These are phyloP conservation scores for Ferdinandea cuprea DNA, from an alignment of 2,888 invertebrate species.

Conservation along the genomic window DNA sequence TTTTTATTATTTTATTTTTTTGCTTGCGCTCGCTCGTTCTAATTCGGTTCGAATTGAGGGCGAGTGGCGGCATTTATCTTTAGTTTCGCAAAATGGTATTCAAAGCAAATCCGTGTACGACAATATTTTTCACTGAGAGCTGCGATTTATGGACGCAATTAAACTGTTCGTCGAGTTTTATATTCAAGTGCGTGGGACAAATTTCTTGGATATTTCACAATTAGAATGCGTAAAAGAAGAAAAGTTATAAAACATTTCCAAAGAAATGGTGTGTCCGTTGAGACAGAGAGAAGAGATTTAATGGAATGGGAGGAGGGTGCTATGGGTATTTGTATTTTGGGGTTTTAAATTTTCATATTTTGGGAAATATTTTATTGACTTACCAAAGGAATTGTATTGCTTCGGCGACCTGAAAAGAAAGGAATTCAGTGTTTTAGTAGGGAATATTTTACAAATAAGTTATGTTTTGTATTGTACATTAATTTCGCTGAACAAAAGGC, in stretches of 20 bases:
- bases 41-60: constrained; percentile 25
- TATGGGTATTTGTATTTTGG: no score
- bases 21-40: constrained; percentile 1
- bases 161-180: constrained; percentile 34
- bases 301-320: background rate
- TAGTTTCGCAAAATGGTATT: constrained; percentile 24
- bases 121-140: constrained; percentile 23
- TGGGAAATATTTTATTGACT: no score
- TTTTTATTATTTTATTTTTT: constrained; percentile 34
- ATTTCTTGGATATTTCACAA: constrained; percentile 53
- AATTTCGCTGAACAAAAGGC: no score
- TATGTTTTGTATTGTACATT: no score
- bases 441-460: no score
- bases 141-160: constrained; percentile 61
- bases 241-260: constrained; percentile 23
- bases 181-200: constrained; percentile 4
- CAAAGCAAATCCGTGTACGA: constrained; percentile 37
- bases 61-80: constrained; percentile 38
- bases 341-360: background rate
- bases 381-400: no score
- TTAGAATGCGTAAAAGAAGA: constrained; percentile 49
- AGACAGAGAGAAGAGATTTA: background rate
- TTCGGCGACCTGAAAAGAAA: no score
- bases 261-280: background rate
- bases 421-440: no score